These are phyloP conservation scores for Brachionus manjavacas DNA, from an alignment of 1,140 invertebrate species.

Conservation along the genomic window DNA sequence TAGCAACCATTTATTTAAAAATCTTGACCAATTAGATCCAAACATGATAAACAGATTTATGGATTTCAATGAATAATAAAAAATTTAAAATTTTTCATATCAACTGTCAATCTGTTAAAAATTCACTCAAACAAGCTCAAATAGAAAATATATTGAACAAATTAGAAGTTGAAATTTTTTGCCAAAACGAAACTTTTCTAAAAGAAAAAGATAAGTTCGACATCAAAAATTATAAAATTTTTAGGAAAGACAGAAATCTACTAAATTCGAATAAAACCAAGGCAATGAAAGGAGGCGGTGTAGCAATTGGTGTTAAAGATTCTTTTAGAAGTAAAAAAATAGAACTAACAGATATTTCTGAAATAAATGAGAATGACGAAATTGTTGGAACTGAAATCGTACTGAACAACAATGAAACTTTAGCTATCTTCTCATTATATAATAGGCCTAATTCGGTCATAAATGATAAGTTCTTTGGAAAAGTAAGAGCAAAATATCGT, in stretches of 20 bases:
- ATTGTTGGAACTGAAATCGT: not conserved
- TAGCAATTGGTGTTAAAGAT: not conserved
- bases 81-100: constrained; percentile 21
- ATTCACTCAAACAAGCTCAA: constrained; percentile 24
- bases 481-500: not conserved
- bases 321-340: constrained; percentile 14
- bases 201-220: not conserved
- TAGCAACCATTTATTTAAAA: constrained; percentile 5
- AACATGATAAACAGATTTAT: constrained; percentile 23
- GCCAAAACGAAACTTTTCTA: constrained; percentile 5
- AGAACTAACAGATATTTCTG: not conserved
- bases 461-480: constrained; percentile 15
- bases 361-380: constrained; percentile 6
- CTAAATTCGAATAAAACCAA: not conserved
- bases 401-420: not conserved
- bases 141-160: constrained; percentile 24
- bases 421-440: constrained; percentile 9
- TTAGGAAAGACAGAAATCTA: not conserved
- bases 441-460: not conserved
- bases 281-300: not conserved
- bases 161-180: constrained; percentile 18
- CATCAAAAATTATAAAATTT: constrained; percentile 20
- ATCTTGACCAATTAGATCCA: constrained; percentile 21
- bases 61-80: not conserved
- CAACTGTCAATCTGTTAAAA: constrained; percentile 24